Conservation (phyloP, 2,797 vertebrate genomes). For the Pseudochirops corinnae region DNA sequence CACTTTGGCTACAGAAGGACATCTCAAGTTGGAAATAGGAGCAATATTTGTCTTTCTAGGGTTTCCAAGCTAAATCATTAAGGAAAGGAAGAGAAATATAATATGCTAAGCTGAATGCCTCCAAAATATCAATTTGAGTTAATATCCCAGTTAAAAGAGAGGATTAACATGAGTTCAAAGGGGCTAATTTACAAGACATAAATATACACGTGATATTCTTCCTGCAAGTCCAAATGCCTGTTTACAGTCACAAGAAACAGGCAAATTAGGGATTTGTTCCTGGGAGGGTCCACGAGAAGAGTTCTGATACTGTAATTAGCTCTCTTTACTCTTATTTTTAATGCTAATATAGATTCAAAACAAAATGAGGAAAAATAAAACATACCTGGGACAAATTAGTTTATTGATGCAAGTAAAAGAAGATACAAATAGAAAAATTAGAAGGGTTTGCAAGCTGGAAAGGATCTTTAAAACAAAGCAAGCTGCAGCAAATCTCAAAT, state of each 20-base stretch:
- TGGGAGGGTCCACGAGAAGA: conserved; percentile 37
- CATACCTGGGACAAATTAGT: conserved; percentile 70
- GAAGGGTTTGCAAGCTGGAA: conserved; percentile 47
- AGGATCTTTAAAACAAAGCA: conserved; percentile 56
- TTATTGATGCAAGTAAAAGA: conserved; percentile 69
- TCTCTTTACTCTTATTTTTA: conserved; percentile 45
- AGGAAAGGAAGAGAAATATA: not conserved
- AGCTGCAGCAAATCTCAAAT: conserved; percentile 51
- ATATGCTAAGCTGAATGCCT: not conserved
- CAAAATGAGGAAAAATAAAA: conserved; percentile 70
- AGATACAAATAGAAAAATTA: conserved; percentile 55
- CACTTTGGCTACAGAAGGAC: not conserved
- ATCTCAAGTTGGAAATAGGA: not conserved
- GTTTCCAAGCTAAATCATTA: conserved; percentile 28
- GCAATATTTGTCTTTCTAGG: not conserved
- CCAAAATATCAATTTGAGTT: not conserved
- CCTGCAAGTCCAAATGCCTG: not conserved
- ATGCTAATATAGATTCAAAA: conserved; percentile 48
- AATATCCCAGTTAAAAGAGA: conserved; percentile 1
- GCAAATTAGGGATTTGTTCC: conserved; percentile 29
- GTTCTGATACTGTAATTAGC: conserved; percentile 37
- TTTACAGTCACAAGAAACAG: conserved; percentile 33
- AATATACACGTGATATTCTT: conserved; percentile 3
- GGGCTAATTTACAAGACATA: not conserved
- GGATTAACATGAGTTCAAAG: conserved; percentile 33